These are phyloP conservation scores for Ophthalmolycus amberensis DNA, from an alignment of 2,113 vertebrate genomes.

Conservation along the genomic window DNA sequence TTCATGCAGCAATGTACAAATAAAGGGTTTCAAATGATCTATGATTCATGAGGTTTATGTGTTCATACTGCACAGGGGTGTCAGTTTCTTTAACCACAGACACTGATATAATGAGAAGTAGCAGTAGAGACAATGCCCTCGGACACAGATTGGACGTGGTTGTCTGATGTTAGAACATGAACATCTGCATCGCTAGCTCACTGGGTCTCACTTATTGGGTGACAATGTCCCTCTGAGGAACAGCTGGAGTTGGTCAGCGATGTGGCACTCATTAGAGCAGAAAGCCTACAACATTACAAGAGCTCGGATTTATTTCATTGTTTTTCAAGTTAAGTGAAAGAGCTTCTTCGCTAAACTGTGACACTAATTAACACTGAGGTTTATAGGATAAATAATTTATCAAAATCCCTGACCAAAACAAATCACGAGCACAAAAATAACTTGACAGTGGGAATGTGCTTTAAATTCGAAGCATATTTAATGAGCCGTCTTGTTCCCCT, in stretches of 20 bases:
- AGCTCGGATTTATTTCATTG: neutral
- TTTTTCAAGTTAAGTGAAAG: neutral
- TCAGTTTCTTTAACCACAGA: neutral
- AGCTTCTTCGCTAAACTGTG: neutral
- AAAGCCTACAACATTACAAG: conserved; percentile 4
- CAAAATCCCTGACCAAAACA: conserved; percentile 49
- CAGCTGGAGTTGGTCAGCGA: conserved; percentile 21
- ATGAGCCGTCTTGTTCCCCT: conserved; percentile 64
- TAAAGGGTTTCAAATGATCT: neutral
- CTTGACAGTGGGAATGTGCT: conserved; percentile 39
- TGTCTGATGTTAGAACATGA: conserved; percentile 31
- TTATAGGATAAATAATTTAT: conserved; percentile 50
- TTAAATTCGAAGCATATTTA: conserved; percentile 58
- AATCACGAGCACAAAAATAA: conserved; percentile 44
- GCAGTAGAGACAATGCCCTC: neutral
- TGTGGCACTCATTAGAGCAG: conserved; percentile 26
- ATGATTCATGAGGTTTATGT: neutral
- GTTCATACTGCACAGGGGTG: neutral
- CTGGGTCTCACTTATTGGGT: conserved; percentile 14
- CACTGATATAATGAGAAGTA: neutral
- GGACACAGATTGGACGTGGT: conserved; percentile 1
- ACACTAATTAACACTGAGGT: conserved; percentile 33
- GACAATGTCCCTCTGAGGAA: conserved; percentile 39
- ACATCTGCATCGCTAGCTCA: conserved; percentile 20
- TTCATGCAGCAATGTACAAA: neutral